Percentiles rank a stretch among this genome's conserved stretches.
Conservation (phyloP, 92 coral and sea anemone species). For the Palythoa heliodiscus region DNA sequence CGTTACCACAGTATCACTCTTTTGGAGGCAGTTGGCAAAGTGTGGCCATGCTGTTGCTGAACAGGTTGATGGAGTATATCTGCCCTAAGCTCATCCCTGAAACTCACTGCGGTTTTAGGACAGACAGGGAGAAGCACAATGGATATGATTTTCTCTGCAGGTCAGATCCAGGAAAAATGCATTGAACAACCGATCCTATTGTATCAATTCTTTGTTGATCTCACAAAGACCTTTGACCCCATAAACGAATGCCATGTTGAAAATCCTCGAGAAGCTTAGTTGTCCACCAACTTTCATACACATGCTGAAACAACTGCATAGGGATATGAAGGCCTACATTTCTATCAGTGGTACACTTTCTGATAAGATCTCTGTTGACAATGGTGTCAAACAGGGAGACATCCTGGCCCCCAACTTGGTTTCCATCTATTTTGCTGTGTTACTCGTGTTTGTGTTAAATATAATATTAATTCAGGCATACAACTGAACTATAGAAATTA, state of each 20-base stretch:
- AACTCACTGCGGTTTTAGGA: constrained; percentile 19
- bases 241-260: constrained; percentile 36
- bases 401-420: constrained; percentile 27
- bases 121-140: neutral
- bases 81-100: constrained; percentile 2
- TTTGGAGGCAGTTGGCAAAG: too few species aligned
- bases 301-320: neutral
- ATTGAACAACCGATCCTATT: neutral
- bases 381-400: constrained; percentile 4
- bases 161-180: constrained; percentile 38
- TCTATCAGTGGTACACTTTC: neutral
- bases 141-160: constrained; percentile 37
- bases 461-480: too few species aligned
- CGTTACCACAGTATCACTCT: too few species aligned
- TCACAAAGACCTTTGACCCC: neutral
- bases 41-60: neutral
- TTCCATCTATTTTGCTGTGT: constrained; percentile 36
- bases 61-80: neutral
- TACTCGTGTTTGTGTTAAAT: neutral
- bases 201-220: too few species aligned
- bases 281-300: neutral
- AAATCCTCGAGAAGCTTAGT: constrained; percentile 10
- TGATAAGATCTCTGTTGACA: neutral
- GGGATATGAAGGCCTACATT: constrained; percentile 5
- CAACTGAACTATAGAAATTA: too few species aligned